Evolutionary conservation across 2,888 invertebrate species (phyloP).

Genomic region (Acanthosoma haemorrhoidale): DNA sequence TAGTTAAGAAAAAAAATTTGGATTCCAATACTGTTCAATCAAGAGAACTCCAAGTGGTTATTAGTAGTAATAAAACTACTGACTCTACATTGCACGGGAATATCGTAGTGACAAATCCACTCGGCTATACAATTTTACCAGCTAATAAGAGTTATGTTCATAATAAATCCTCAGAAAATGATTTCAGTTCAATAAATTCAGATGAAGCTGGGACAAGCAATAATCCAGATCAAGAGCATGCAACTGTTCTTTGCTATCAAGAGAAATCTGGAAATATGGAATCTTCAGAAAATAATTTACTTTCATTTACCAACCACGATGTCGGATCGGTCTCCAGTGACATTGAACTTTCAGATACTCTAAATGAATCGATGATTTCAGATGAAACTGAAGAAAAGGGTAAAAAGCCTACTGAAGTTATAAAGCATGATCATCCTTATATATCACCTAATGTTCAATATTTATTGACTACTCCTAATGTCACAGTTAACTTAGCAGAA

Average conservation of each 20-base stretch:
- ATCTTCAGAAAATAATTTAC: not conserved
- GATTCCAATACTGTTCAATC: not conserved
- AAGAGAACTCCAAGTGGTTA: slow-evolving; percentile 13
- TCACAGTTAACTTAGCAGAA: not conserved
- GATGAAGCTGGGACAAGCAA: not conserved
- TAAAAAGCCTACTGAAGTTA: not conserved
- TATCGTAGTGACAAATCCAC: not conserved
- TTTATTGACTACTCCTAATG: not conserved
- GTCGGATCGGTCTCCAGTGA: not conserved
- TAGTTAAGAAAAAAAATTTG: slow-evolving; percentile 12
- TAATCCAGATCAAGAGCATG: not conserved
- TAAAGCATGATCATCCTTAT: slow-evolving; percentile 22
- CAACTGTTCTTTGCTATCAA: not conserved
- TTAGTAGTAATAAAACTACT: not conserved
- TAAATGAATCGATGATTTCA: not conserved
- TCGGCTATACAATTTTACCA: not conserved
- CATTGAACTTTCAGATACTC: not conserved
- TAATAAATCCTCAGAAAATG: not conserved
- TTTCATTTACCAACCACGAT: too few species aligned
- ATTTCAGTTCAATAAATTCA: not conserved
- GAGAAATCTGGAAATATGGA: not conserved
- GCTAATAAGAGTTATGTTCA: not conserved
- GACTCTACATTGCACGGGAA: not conserved
- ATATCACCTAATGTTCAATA: not conserved
- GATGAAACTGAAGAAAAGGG: not conserved